Evolutionary conservation across 2,797 vertebrate species (phyloP).

Genomic region (Acropternis orthonyx): DNA sequence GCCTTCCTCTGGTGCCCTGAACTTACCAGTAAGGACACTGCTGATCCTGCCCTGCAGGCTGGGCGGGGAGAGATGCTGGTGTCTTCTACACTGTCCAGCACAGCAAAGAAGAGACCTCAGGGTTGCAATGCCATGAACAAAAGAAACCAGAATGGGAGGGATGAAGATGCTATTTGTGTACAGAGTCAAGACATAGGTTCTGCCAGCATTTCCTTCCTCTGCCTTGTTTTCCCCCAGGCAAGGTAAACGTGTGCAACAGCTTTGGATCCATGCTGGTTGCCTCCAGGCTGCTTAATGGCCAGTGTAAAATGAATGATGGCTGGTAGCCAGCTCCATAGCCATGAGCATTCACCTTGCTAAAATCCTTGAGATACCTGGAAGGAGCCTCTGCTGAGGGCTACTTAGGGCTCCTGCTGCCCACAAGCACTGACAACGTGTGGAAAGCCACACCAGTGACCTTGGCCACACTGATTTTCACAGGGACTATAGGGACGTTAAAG

Average conservation of each 20-base stretch:
- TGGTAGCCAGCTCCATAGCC: background rate
- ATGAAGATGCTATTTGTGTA: background rate
- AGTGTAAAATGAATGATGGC: conserved; percentile 7
- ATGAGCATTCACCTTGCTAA: conserved; percentile 14
- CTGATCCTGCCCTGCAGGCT: background rate
- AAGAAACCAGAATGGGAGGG: background rate
- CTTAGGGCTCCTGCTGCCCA: background rate
- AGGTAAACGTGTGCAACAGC: background rate
- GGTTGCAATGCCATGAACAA: background rate
- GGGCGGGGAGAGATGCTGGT: background rate
- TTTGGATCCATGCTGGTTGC: background rate
- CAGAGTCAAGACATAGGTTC: background rate
- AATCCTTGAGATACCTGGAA: conserved; percentile 21
- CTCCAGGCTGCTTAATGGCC: conserved; percentile 29
- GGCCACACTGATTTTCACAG: background rate
- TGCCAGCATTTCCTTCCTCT: background rate
- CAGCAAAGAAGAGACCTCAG: background rate
- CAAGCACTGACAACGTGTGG: fast-evolving
- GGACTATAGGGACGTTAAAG: fast-evolving
- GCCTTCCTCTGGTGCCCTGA: background rate
- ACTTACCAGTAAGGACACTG: background rate
- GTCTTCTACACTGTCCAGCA: background rate
- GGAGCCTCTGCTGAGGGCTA: background rate
- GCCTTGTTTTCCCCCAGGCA: background rate
- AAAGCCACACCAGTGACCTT: background rate